A percentile compares a stretch with the other conserved stretches of the same genome.
phyloP scores from a whole-genome alignment of 23 tunicate genomes.

The Trididemnum miniatum region DNA sequence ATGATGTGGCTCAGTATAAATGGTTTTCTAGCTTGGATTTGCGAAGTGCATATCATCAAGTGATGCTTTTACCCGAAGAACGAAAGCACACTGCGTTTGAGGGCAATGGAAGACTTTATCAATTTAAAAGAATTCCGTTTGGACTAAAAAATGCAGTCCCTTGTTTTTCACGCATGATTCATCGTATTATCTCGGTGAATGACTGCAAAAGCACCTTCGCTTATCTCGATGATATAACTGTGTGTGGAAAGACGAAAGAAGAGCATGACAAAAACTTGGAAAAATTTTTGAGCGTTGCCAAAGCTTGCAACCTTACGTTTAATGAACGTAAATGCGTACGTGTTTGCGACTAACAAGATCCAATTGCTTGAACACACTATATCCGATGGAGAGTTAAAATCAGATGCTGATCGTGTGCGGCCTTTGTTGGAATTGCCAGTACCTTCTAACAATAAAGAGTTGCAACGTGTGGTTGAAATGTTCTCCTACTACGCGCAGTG shows the following conservation, averaged over 20 bases:
- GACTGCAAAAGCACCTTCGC: slow-evolving; percentile 15
- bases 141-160: slow-evolving; percentile 22
- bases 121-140: slow-evolving; percentile 12
- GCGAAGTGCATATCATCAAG: too few relatives aligned
- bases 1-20: too few relatives aligned
- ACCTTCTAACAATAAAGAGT: slow-evolving; percentile 7
- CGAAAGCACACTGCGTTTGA: too few relatives aligned
- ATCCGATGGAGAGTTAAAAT: background rate
- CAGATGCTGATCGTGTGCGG: slow-evolving; percentile 15
- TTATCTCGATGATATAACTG: slow-evolving; percentile 10
- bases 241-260: slow-evolving; percentile 1
- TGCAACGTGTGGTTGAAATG: slow-evolving; percentile 14
- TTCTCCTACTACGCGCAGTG: slow-evolving; percentile 25
- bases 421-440: slow-evolving; percentile 7
- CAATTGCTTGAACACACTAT: background rate
- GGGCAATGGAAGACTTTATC: too few relatives aligned
- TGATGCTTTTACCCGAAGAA: too few relatives aligned
- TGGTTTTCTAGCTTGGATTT: too few relatives aligned
- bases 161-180: slow-evolving; percentile 7
- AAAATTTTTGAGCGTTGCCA: background rate
- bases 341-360: background rate
- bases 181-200: background rate
- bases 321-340: background rate
- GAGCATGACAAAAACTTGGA: slow-evolving; percentile 7
- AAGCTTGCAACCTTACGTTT: slow-evolving; percentile 11